Conservation (phyloP, 2,797 vertebrate genomes). For the Anas flavirostris region DNA sequence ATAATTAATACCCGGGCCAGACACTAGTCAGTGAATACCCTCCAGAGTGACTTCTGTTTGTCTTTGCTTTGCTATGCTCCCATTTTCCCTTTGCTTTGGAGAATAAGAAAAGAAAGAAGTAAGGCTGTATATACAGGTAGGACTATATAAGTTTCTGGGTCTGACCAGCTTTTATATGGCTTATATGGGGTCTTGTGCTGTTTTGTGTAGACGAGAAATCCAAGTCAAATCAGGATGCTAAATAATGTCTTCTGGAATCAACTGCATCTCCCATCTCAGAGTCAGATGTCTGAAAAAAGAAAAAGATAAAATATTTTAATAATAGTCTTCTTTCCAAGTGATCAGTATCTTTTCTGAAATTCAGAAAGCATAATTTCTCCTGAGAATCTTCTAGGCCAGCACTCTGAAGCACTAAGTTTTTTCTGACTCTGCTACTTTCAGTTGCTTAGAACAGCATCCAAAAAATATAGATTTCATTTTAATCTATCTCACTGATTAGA, state of each 20-base stretch:
- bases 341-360: background rate
- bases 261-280: background rate
- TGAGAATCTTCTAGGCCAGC: conserved; percentile 1
- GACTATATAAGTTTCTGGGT: background rate
- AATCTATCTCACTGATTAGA: background rate
- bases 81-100: background rate
- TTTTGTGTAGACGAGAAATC: background rate
- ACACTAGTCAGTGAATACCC: background rate
- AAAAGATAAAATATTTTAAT: background rate
- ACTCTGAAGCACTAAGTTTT: background rate
- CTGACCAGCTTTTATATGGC: background rate
- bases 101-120: background rate
- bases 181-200: background rate
- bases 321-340: background rate
- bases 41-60: background rate
- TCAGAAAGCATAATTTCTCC: background rate
- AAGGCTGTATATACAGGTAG: background rate
- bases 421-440: conserved; percentile 1
- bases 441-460: background rate
- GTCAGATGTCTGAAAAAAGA: background rate
- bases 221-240: background rate
- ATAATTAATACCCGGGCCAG: conserved; percentile 2
- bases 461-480: background rate
- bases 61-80: background rate
- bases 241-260: background rate